Conservation (phyloP, 2,797 vertebrate genomes). For the Coccyzus lansbergi region DNA sequence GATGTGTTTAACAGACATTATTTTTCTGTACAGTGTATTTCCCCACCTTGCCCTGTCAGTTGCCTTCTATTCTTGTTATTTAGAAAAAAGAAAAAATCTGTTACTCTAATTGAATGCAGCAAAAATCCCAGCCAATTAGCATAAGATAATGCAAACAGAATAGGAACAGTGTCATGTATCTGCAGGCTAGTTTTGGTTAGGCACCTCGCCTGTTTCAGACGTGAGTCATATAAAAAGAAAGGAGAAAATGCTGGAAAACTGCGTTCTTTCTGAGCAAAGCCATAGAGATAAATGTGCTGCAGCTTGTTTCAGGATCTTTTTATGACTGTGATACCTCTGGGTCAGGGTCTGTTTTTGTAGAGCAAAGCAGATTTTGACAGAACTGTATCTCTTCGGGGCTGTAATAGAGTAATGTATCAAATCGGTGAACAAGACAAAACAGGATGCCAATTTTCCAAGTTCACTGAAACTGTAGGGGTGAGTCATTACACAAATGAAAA, state of each 20-base stretch:
- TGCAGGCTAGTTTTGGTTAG: background rate
- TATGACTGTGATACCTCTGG: background rate
- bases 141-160: background rate
- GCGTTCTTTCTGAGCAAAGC: background rate
- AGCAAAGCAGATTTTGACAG: slow-evolving; percentile 44
- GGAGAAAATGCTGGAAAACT: background rate
- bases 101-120: background rate
- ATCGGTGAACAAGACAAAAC: slow-evolving; percentile 4
- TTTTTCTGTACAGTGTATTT: background rate
- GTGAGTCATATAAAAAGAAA: background rate
- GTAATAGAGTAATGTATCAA: slow-evolving; percentile 31
- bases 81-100: background rate
- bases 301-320: slow-evolving; percentile 11
- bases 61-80: background rate
- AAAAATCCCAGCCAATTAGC: background rate
- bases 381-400: slow-evolving; percentile 1
- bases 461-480: background rate
- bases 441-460: background rate
- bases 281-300: slow-evolving; percentile 12
- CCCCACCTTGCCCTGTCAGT: fast-evolving
- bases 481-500: background rate
- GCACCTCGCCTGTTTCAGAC: background rate
- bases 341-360: slow-evolving; percentile 31
- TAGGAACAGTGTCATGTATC: background rate
- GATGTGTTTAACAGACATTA: background rate